Base-by-base conservation (phyloP, 2,113 vertebrate genomes). In the Lycaon pictus region DNA sequence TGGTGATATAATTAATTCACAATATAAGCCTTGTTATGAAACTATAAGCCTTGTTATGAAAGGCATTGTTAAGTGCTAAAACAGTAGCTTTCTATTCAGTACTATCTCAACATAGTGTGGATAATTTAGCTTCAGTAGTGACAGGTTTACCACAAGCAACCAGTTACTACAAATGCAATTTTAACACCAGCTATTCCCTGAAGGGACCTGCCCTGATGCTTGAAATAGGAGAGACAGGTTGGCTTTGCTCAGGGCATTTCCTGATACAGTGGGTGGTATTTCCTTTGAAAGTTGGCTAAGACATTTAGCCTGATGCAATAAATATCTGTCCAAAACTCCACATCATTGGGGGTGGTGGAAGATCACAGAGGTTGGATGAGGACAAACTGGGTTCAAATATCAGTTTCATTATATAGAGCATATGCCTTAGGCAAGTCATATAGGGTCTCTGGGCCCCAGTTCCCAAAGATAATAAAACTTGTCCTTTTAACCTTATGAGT, bases 401-500 rank as follows among this genome's bases (percentile, higher is more conserved):
- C 55, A n/a, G 20, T 72, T 63, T 91, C 11, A 60, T 2, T 83
- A 27, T 23, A 6, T 10, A n/a, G 0, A 25, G 7, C 7, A 4
- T 74, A 22, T 74, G 35, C 20, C 5, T 84, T 5, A 20, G 23
- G 29, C 9, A 84, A 62, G 56, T 51, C 20, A 25, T 16, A 29
- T 35, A 72, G 29, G 29, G 23, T 16, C 37, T 60, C 37, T 94
- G 56, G 6, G 27, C 15, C 25, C 11, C 51, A 43, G 3, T 17
- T 48, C n/a, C 43, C 55, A 83, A 93, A 79, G 29, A 20, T 58
- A 88, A 76, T n/a, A 88, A 92, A 92, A 87, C 60, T 20, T 56
- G 13, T 56, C 12, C 19, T 77, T 77, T 76, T 29, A 27, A 69
- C 13, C 37, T 51, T 65, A 37, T 8, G 82, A 9, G 35, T 83